A percentile compares a stretch with the other conserved stretches of the same genome.
phyloP scores from a whole-genome alignment of 2,113 vertebrate genomes.

The Osmerus eperlanus region DNA sequence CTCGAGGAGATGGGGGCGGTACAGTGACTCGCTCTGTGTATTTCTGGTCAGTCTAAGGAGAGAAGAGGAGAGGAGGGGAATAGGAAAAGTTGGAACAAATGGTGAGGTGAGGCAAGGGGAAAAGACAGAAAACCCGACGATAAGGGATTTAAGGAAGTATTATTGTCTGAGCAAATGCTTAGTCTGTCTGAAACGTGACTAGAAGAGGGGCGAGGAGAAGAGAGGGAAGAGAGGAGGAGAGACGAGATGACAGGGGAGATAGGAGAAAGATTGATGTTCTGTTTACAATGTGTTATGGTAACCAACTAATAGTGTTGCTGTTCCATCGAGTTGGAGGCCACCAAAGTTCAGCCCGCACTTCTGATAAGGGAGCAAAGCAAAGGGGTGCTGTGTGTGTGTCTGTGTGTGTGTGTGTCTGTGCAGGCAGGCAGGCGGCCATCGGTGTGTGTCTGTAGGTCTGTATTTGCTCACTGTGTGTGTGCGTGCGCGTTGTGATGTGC shows the following conservation, averaged over 20 bases:
- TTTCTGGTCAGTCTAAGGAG: neutral
- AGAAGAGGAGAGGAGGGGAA: neutral
- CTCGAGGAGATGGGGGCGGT: no score
- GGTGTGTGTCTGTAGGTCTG: neutral
- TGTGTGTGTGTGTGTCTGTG: neutral
- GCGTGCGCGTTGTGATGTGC: neutral
- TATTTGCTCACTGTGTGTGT: neutral
- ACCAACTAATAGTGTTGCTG: no score
- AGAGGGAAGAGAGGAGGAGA: constrained; percentile 6
- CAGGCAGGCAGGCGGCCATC: neutral
- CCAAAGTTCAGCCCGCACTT: no score
- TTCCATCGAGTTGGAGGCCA: no score
- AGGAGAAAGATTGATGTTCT: neutral
- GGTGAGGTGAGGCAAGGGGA: neutral
- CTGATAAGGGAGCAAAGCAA: neutral
- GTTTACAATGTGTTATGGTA: no score
- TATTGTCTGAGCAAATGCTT: no score
- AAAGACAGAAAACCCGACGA: neutral
- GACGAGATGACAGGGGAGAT: neutral
- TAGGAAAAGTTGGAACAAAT: neutral
- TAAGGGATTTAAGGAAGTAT: no score
- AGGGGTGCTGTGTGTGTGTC: constrained; percentile 6
- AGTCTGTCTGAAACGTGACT: no score
- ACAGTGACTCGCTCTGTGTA: neutral
- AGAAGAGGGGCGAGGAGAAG: neutral